Evolutionary conservation across 2,888 invertebrate genomes (phyloP), one percentile per base, ranked within the genome.

Genomic region (Cloeon dipterum): DNA sequence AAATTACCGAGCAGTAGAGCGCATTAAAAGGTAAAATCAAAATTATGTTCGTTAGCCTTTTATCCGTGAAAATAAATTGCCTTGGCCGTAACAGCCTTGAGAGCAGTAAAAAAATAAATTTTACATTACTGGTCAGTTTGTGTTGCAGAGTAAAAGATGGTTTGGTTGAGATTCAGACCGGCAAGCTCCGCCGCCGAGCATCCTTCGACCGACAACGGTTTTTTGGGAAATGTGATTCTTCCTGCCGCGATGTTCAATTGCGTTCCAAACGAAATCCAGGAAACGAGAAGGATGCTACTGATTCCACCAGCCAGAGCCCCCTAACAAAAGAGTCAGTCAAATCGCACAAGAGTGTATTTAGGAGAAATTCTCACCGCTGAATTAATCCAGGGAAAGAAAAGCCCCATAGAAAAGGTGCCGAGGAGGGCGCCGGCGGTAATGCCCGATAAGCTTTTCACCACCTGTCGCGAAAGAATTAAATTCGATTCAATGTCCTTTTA

Each of bases 341-440:
- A 10, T 5, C 21, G 10, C 21, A 21, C 8, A 8, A n/a, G n/a
- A n/a, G n/a, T n/a, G n/a, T n/a, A n/a, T n/a, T n/a, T n/a, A 21
- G 10, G 21, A 10, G 8, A 5, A 8, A 7, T 21, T 10, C 67
- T 65, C 59, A 74, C 75, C 51, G 62, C 63, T 18, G 74, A 58
- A 50, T 74, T 76, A 2, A 71, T 68, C 59, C 65, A 65, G 1
- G 74, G 75, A 42, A 74, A 59, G 46, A 75, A 73, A 52, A 76
- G 66, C 23, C 75, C 75, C 49, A 77, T 63, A 0, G 68, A 59
- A 49, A 77, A 79, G 36, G 79, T 67, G 33, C 74, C 78, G 3
- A 75, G 55, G 2, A 75, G 55, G 39, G 74, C 73, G 3, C 76
- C 76, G 2, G 74, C 74, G 0, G 74, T 74, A 43, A 76, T 74